phyloP scores from a whole-genome alignment of 2,797 vertebrate species.

The Hybognathus amarus region DNA sequence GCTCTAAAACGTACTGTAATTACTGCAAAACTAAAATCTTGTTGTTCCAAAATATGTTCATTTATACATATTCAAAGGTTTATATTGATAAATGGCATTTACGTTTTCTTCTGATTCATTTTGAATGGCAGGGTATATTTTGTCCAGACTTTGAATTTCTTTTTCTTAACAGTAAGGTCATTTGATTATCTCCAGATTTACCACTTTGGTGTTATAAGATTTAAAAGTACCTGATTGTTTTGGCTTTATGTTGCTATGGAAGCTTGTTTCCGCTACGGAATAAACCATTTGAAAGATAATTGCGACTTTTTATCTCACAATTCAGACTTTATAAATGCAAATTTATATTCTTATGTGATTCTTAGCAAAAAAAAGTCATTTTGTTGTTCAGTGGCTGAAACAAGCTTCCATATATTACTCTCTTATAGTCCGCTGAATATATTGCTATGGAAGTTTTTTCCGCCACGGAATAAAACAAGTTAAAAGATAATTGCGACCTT shows the following conservation, averaged over 20 bases:
- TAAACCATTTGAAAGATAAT: not conserved
- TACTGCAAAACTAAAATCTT: not conserved
- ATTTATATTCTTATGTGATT: too few species aligned
- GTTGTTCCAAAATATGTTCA: not conserved
- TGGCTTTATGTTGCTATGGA: constrained; percentile 29
- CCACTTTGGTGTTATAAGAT: not conserved
- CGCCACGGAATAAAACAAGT: too few species aligned
- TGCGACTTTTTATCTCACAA: too few species aligned
- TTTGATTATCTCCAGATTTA: not conserved
- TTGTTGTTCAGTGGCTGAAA: too few species aligned
- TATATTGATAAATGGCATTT: not conserved
- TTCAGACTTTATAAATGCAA: too few species aligned
- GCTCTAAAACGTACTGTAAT: not conserved
- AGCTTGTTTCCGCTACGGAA: not conserved
- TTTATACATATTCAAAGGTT: not conserved
- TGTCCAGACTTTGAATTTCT: too few species aligned
- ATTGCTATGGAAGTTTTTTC: too few species aligned
- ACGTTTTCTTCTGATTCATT: not conserved
- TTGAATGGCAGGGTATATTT: not conserved
- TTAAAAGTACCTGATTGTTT: constrained; percentile 43
- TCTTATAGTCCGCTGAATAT: too few species aligned
- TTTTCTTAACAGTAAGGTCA: not conserved
- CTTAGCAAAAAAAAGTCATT: too few species aligned
- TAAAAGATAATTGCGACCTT: too few species aligned
- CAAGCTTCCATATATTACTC: too few species aligned